Evolutionary conservation across 2,797 vertebrate genomes (phyloP), one percentile per base, ranked within the genome.

Genomic region (Trachops cirrhosus): DNA sequence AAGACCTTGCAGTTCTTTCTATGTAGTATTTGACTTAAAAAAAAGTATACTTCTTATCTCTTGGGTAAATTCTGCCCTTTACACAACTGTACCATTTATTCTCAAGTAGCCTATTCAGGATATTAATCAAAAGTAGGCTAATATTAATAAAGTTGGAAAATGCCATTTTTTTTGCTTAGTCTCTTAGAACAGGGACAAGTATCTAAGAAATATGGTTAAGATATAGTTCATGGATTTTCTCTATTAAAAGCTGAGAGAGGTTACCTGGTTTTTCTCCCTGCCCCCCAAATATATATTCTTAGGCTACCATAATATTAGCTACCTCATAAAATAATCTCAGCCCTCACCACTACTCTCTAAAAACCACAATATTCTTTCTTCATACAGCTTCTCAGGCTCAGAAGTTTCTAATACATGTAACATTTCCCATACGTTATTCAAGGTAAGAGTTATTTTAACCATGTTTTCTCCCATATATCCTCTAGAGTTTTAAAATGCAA

Each of bases 11-110:
- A 87, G 88, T 32, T 90, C 19, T 71, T 75, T 39, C 52, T 26
- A 59, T 85, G 50, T 34, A n/a, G 62, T 86, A 44, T 26, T 67
- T 93, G 34, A 67, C 34, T 71, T 54, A 34, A 64, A 68, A 50
- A 70, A 48, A 68, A 3, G 21, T 52, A 50, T n/a, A 77, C 41
- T 77, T 79, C 37, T 77, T n/a, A 95, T 85, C 48, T 94, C 54
- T 89, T n/a, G 39, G 29, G 37, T 32, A 96, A 82, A 92, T 52
- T 85, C 19, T 92, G 48, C 11, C 70, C 6, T 86, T 91, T 94
- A 89, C 34, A 84, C 4, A 79, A 68, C 4, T 70, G 10, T 86
- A 90, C 39, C 29, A 90, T 84, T 92, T 96, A 94, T 44, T 95
- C 37, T 73, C 89, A 93, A 93, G 57, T 21, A 82, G 48, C 8